A percentile compares a stretch with the other conserved stretches of the same genome.
These are phyloP conservation scores for Polyommatus iphigenia DNA, from an alignment of 2,888 invertebrate genomes.

Conservation along the genomic window DNA sequence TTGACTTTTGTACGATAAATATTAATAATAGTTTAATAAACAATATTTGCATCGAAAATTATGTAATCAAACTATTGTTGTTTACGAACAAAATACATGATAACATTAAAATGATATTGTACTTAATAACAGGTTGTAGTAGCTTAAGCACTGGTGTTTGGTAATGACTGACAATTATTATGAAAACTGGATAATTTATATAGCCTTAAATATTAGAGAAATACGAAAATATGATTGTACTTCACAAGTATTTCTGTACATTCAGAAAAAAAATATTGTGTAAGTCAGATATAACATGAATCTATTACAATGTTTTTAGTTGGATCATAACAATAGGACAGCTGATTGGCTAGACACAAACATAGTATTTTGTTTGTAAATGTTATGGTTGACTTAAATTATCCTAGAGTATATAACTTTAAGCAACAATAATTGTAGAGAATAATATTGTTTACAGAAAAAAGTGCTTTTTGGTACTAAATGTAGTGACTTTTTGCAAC, in stretches of 20 bases:
- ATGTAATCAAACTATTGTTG: not conserved
- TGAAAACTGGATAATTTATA: too few species aligned
- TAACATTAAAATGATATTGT: not conserved
- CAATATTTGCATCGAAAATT: not conserved
- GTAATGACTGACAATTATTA: too few species aligned
- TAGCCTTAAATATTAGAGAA: too few species aligned
- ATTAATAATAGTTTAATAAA: not conserved
- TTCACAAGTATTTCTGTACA: not conserved
- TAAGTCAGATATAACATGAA: not conserved
- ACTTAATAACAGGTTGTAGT: too few species aligned
- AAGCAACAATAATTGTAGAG: conserved; percentile 16
- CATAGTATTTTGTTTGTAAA: not conserved
- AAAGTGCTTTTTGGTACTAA: not conserved
- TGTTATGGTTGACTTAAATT: not conserved
- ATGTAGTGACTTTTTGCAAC: not conserved
- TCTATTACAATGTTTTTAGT: not conserved
- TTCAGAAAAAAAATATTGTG: not conserved
- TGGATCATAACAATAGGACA: conserved; percentile 20
- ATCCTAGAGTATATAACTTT: not conserved
- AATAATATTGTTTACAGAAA: not conserved
- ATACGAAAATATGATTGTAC: not conserved
- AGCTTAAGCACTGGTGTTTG: too few species aligned
- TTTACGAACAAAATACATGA: not conserved
- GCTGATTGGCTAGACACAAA: conserved; percentile 16
- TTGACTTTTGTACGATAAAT: not conserved